Evolutionary conservation across 2,888 invertebrate genomes (phyloP).

Genomic region (Macropis europaea): DNA sequence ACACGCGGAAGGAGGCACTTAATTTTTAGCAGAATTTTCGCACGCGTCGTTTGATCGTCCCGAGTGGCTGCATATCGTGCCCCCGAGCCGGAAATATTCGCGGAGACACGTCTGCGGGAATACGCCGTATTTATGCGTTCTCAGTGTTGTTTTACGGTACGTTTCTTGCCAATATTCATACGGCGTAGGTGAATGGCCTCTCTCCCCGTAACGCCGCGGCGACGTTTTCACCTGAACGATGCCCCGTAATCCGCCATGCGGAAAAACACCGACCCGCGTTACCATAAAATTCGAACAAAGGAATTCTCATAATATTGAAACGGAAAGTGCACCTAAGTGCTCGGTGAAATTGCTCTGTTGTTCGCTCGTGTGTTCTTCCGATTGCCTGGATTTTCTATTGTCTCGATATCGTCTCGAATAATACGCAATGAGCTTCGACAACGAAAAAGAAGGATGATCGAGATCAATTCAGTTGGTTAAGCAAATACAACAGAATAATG

Average conservation of each 20-base stretch:
- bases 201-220: conserved; percentile 28
- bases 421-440: no score
- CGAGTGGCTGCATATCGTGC: no score
- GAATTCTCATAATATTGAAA: conserved; percentile 1
- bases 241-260: conserved; percentile 39
- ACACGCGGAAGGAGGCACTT: no score
- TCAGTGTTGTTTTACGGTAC: conserved; percentile 22
- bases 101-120: no score
- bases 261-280: conserved; percentile 14
- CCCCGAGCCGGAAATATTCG: no score
- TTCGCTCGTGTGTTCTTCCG: not conserved
- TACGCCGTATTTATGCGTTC: conserved; percentile 8
- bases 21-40: no score
- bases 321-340: not conserved
- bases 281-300: conserved; percentile 17
- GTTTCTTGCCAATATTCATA: conserved; percentile 44
- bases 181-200: conserved; percentile 10
- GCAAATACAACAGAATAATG: no score
- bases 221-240: conserved; percentile 32
- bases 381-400: not conserved
- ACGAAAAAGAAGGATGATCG: no score
- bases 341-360: not conserved
- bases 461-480: no score
- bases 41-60: no score
- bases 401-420: not conserved